A percentile compares a stretch with the other conserved stretches of the same genome.
These are phyloP conservation scores for Seladonia tumulorum DNA, from an alignment of 2,888 invertebrate species.

Conservation along the genomic window DNA sequence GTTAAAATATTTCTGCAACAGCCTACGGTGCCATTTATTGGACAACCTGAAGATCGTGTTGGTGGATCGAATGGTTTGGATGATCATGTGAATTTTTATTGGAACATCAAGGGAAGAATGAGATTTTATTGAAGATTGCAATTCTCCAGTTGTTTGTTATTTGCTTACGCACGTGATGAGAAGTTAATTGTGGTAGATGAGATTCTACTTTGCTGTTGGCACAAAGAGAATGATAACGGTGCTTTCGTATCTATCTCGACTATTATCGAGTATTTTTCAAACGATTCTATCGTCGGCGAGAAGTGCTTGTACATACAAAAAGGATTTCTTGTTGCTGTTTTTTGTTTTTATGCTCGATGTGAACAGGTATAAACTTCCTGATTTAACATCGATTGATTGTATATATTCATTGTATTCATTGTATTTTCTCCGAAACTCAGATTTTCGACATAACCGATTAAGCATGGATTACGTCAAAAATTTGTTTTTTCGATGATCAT, in stretches of 20 bases:
- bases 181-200: background rate
- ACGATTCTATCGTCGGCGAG: background rate
- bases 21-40: too few relatives aligned
- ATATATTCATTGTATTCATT: too few relatives aligned
- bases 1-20: too few relatives aligned
- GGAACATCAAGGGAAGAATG: background rate
- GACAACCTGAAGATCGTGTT: too few relatives aligned
- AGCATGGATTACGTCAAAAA: background rate
- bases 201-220: background rate
- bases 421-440: background rate
- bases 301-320: background rate
- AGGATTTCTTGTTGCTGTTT: background rate
- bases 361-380: background rate
- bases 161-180: background rate
- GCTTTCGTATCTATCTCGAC: background rate
- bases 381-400: background rate
- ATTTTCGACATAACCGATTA: background rate
- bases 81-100: too few relatives aligned
- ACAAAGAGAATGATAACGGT: background rate
- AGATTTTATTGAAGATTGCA: background rate
- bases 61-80: too few relatives aligned
- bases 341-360: background rate
- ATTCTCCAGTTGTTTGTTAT: background rate
- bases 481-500: background rate
- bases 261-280: background rate